Evolutionary conservation across 2,888 invertebrate genomes (phyloP), one percentile per base, ranked within the genome.

Genomic region (Tethea ocularis): DNA sequence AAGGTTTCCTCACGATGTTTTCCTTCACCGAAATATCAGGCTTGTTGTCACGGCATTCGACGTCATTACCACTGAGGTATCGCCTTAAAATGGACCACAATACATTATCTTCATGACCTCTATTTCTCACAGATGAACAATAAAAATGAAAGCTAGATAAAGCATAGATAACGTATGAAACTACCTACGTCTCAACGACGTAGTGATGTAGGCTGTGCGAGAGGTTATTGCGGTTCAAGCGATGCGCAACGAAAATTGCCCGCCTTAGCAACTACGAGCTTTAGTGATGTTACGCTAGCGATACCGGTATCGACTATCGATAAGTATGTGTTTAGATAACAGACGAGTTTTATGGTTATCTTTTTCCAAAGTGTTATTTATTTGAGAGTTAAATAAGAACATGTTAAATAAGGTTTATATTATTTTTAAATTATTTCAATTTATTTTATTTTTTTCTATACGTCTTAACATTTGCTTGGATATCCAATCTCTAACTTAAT

Each of bases 221-320:
- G 24, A 58, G 56, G 57, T 58, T 58, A 61, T 61, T 61, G 56
- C 53, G 58, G 58, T 53, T 61, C 56, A 51, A 53, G 26, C 20
- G 58, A 33, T 51, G 51, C 51, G 36, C 38, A 26, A 41, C 17
- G 24, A 53, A 53, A 53, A 29, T 53, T 53, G 29, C 52, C 52
- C 13, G n/a, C 17, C 52, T 26, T 53, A 7, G 26, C 52, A 46
- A 26, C 52, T 38, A 7, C 10, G 52, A 46, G 46, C 5, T 20
- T 26, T 53, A 53, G 52, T 53, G 52, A 53, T 29, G 52, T 26
- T 2, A 53, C 52, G 13, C 13, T 7, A 6, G 11, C 17, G 46
- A 46, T 20, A 46, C 46, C 1, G 2, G 46, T 46, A 46, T 46
- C 46, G 17, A 53, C 15, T 53, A 53, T 53, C 52, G 29, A 53